Evolutionary conservation across 2,888 invertebrate genomes (phyloP).

Genomic region (Drosophila pseudotalamancana): DNA sequence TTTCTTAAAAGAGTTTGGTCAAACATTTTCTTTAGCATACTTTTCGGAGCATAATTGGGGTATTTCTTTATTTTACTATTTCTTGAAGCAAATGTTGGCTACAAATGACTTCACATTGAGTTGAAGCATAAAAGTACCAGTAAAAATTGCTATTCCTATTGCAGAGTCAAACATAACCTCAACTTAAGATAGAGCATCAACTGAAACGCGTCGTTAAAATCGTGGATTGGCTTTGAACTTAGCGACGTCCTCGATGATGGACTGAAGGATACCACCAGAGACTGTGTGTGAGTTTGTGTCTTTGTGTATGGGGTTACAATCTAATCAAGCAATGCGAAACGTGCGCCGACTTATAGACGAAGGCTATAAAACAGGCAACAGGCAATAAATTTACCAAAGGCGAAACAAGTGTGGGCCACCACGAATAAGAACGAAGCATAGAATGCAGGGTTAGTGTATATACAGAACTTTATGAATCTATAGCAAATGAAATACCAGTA

Average conservation of each 20-base stretch:
- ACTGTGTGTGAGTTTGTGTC: constrained; percentile 21
- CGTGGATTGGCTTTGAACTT: constrained; percentile 66
- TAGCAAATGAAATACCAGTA: no score
- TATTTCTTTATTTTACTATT: neutral
- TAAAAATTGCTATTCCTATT: neutral
- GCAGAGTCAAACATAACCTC: neutral
- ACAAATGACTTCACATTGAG: neutral
- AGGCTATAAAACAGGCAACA: constrained; percentile 52
- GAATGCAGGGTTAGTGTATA: neutral
- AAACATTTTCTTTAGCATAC: constrained; percentile 34
- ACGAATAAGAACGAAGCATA: constrained; percentile 14
- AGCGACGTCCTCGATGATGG: constrained; percentile 34
- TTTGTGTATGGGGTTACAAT: constrained; percentile 41
- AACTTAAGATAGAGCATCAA: constrained; percentile 10
- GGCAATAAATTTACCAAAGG: constrained; percentile 48
- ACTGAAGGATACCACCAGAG: constrained; percentile 37
- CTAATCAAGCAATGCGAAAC: constrained; percentile 68
- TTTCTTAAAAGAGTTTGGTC: neutral
- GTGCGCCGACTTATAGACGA: constrained; percentile 57
- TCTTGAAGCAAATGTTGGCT: neutral
- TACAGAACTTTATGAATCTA: neutral
- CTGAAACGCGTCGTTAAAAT: constrained; percentile 45
- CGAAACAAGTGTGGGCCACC: constrained; percentile 29
- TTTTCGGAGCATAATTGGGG: constrained; percentile 24
- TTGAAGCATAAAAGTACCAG: neutral